Evolutionary conservation across 2,888 invertebrate species (phyloP), one percentile per base, ranked within the genome.

Genomic region (Gymnocheta viridis): DNA sequence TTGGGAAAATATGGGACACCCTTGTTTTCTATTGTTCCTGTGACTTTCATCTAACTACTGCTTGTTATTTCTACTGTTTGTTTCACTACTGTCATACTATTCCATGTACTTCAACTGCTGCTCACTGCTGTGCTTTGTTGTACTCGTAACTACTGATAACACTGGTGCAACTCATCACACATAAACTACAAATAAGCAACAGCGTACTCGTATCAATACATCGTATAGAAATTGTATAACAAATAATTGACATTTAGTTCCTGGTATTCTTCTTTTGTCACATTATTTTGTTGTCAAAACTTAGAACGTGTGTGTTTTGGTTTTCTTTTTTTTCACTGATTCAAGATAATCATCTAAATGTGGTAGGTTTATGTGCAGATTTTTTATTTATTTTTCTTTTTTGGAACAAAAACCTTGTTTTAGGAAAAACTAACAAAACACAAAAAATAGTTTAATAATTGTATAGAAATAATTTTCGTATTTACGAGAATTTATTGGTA

Each of bases 171-270:
- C 22, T 24, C 22, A 17, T n/a, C 32, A 24, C 27, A 38, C 56
- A 58, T 41, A 27, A 44, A 70, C 41, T 35, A 38, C 17, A 24
- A 64, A 56, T 41, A 35, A 6, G 56, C 29, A 41, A 27, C 22
- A 19, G 12, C 27, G 17, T 64, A 76, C n/a, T 29, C 27, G 17
- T 64, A 76, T 22, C 38, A 49, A 49, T 44, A 19, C n/a, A 19
- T 29, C 38, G 24, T 44, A n/a, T 54, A 60, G 66, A 70, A 49
- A 47, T 84, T 77, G 81, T 77, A 64, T 77, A 84, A 84, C 84
- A 84, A 84, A 84, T 84, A 84, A 84, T 84, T 84, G 84, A 84
- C 81, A 84, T 84, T 84, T 84, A 84, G 81, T 84, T 84, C 84
- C 84, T 84, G 84, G 84, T 84, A 84, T 80, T 84, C 80, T 69